phyloP scores from a whole-genome alignment of 2,113 vertebrate species.

The Myocastor coypus region DNA sequence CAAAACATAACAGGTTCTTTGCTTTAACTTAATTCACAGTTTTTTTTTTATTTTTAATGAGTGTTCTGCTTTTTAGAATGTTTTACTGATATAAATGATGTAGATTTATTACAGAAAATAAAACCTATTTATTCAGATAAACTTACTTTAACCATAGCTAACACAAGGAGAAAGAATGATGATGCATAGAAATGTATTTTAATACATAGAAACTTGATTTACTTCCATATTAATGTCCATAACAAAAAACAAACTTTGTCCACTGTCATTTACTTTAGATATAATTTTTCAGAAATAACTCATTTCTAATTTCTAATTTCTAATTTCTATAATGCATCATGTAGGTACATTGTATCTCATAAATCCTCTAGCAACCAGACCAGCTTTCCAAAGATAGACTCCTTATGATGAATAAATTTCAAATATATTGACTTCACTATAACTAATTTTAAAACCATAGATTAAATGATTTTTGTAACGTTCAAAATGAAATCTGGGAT shows the following conservation, averaged over 20 bases:
- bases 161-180: not conserved
- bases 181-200: not conserved
- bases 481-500: too few species aligned
- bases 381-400: not conserved
- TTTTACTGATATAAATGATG: not conserved
- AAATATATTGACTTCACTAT: not conserved
- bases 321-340: not conserved
- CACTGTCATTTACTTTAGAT: not conserved
- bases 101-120: not conserved
- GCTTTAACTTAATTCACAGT: not conserved
- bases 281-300: constrained; percentile 20
- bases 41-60: constrained; percentile 31
- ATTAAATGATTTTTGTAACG: not conserved
- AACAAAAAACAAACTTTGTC: not conserved
- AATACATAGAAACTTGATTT: not conserved
- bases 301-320: not conserved
- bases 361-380: not conserved
- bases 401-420: not conserved
- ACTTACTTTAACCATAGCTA: not conserved
- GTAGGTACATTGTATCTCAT: not conserved
- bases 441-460: not conserved
- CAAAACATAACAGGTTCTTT: not conserved
- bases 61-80: not conserved
- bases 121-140: not conserved
- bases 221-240: not conserved